Base-by-base conservation (phyloP, 2,888 invertebrate species). In the Apamea sordens region DNA sequence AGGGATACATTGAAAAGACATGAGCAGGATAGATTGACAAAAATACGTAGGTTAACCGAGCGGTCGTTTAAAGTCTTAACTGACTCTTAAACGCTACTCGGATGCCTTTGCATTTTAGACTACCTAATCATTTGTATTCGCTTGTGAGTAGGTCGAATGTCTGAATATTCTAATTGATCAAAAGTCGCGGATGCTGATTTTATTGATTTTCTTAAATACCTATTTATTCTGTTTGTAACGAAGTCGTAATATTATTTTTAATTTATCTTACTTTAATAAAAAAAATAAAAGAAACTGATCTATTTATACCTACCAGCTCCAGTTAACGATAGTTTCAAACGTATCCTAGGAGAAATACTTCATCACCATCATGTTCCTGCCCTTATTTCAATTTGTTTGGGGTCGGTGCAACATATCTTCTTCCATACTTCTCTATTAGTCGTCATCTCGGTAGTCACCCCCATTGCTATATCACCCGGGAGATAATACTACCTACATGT, bases 81-180 rank as follows among this genome's bases (percentile, higher is more conserved):
- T 65, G 24, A 41, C 24, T 13, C 32, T 32, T 24, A 41, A 36
- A 24, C 36, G 13, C 3, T 24, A 36, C 36, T 36, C 13, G 24
- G 3, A 24, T 41, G 24, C 8, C 5, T 15, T 41, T 65, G 59
- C n/a, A n/a, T 13, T 59, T 41, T 41, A 24, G n/a, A 76, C 56
- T 77, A 41, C 56, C 24, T 59, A 69, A 63, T 32, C 32, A 64
- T 7, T 50, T 21, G n/a, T n/a, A 10, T 77, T 41, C 32, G 50
- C 59, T 11, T n/a, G n/a, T 59, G 3, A 36, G 36, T 65, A 56
- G n/a, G 53, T 21, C 56, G 18, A 44, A 74, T 44, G 3, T 67
- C 24, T 56, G 36, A 47, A 78, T n/a, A n/a, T 78, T 5, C 15
- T 32, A 64, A 53, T 28, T 76, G 1, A 78, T 77, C 32, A 32